Evolutionary conservation across 2,888 invertebrate species (phyloP).

Genomic region (Acrocyrtus sp.): DNA sequence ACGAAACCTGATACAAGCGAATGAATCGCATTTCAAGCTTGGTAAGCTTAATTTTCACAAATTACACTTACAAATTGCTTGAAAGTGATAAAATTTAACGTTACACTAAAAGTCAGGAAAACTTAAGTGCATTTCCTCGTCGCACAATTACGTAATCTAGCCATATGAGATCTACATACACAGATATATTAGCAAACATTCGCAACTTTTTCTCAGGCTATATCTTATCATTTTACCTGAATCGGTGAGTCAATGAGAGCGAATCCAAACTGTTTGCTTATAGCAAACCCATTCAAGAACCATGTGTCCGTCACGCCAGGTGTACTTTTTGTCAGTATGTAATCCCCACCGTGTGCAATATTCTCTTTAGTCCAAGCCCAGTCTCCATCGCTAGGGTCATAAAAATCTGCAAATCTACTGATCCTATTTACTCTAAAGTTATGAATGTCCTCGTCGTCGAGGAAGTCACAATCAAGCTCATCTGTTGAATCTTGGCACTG

Average conservation of each 20-base stretch:
- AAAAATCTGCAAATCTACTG: slow-evolving; percentile 59
- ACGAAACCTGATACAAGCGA: too few relatives aligned
- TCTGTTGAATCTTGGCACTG: slow-evolving; percentile 68
- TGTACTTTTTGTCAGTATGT: slow-evolving; percentile 65
- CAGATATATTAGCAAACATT: too few relatives aligned
- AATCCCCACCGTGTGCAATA: slow-evolving; percentile 66
- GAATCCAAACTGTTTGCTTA: slow-evolving; percentile 69
- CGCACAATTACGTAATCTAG: too few relatives aligned
- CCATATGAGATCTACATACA: too few relatives aligned
- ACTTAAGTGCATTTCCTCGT: too few relatives aligned
- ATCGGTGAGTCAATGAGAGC: slow-evolving; percentile 68
- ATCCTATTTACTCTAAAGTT: slow-evolving; percentile 63
- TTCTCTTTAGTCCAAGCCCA: slow-evolving; percentile 67
- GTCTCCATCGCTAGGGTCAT: slow-evolving; percentile 66
- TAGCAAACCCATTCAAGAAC: slow-evolving; percentile 69
- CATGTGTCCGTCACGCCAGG: slow-evolving; percentile 68
- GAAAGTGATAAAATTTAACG: too few relatives aligned
- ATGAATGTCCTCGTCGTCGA: slow-evolving; percentile 62
- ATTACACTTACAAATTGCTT: too few relatives aligned
- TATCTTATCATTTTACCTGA: too few relatives aligned
- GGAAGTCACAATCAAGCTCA: slow-evolving; percentile 66
- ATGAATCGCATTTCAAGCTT: too few relatives aligned
- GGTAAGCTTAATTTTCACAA: too few relatives aligned
- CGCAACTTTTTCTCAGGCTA: too few relatives aligned
- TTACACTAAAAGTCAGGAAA: too few relatives aligned